A percentile compares a stretch with the other conserved stretches of the same genome.
These are phyloP conservation scores for Colinus virginianus DNA, from an alignment of 2,113 vertebrate genomes.

Conservation along the genomic window DNA sequence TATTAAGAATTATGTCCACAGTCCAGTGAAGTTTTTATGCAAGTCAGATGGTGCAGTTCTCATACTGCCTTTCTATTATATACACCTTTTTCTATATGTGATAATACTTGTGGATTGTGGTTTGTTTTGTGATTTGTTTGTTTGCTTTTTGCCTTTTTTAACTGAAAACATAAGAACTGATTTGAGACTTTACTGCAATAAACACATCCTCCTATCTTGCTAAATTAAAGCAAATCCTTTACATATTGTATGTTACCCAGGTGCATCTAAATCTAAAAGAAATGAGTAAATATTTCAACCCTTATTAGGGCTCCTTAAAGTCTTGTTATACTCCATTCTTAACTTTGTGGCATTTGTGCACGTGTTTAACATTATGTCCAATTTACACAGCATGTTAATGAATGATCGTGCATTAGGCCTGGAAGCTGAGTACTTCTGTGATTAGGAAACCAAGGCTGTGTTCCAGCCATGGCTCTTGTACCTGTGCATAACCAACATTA, in stretches of 20 bases:
- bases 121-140: no score
- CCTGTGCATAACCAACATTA: conserved; percentile 59
- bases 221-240: conserved; percentile 23
- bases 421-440: conserved; percentile 52
- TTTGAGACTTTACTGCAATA: conserved; percentile 36
- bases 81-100: conserved; percentile 9
- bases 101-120: not conserved
- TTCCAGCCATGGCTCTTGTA: conserved; percentile 57
- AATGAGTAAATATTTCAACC: conserved; percentile 56
- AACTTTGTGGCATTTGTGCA: conserved; percentile 46
- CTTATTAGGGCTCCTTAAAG: conserved; percentile 18
- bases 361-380: conserved; percentile 70
- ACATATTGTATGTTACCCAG: conserved; percentile 54
- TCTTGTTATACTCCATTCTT: not conserved
- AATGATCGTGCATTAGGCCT: conserved; percentile 26
- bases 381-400: conserved; percentile 73
- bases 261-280: conserved; percentile 56
- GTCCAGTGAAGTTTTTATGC: not conserved
- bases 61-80: not conserved
- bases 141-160: conserved; percentile 18
- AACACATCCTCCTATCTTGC: conserved; percentile 12
- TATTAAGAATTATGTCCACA: not conserved
- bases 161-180: conserved; percentile 45
- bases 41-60: not conserved
- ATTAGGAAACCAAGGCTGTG: conserved; percentile 51